Evolutionary conservation across 2,797 vertebrate genomes (phyloP), one percentile per base, ranked within the genome.

Genomic region (Xenops minutus): DNA sequence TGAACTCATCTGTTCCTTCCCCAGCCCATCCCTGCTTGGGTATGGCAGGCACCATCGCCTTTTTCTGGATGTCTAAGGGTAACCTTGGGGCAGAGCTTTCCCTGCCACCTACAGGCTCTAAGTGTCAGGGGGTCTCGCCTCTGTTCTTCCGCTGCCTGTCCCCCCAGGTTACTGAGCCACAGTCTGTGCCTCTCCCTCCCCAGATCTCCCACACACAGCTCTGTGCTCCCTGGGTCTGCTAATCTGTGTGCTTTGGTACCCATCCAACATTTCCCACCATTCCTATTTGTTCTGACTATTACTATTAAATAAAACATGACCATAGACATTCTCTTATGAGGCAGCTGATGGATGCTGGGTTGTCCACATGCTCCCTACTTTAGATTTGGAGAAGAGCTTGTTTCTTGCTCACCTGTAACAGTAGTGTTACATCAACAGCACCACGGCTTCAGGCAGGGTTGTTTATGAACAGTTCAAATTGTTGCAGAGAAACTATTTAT

Each of bases 311-410:
- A 91, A 85, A 91, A 79, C 12, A 43, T 10, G 24, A 15, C 43
- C 23, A 14, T 19, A 48, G 51, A 39, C 51, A 27, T 64, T 64
- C 18, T 68, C 29, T 52, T 59, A 46, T 0, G 0, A 4, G 3
- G n/a, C 2, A 7, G 71, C 14, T 0, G 0, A 68, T 37, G 51
- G 67, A 79, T 0, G 0, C 48, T 76, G 30, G 67, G 73, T 36
- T 88, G 59, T 21, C 67, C 10, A 15, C 71, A 18, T 19, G 44
- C 52, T 90, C 17, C 2, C 73, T 48, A 10, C 52, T 88, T 46
- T 20, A 46, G 22, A 69, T 63, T 74, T 8, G 4, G 76, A 80
- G 61, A 80, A 69, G 41, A 86, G 46, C 29, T 74, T 49, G 29
- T 63, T 88, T 43, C 59, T 48, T 44, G 37, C 43, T 81, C 58